Base-by-base conservation (phyloP, 2,797 vertebrate species). In the Orientallactaga sibirica region DNA sequence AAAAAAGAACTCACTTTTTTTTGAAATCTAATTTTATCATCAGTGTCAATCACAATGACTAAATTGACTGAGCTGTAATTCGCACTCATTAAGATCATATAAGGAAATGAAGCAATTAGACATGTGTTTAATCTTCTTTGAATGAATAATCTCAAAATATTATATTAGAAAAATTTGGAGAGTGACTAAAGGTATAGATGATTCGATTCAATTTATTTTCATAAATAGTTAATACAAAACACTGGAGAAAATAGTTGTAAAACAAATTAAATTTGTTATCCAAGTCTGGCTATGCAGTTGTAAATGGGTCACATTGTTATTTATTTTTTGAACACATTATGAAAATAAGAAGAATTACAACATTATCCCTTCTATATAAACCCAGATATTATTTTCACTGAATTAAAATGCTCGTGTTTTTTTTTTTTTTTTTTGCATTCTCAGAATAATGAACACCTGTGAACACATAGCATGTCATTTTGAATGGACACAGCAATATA, bases 61-160 rank as follows among this genome's bases (percentile, higher is more conserved):
- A 92, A 94, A 75, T 66, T 80, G 52, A 84, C 27, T 79, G 43
- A 89, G 33, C 88, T 95, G 61, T 74, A 86, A 92, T 80, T 87
- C 41, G 52, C 25, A 92, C 52, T 94, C 37, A 86, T 95, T 93
- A 96, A 94, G 25, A 93, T 80, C 33, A 76, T 75, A 62, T 55
- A 84, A 94, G 88, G 82, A 96, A 93, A 80, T 85, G 74, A 96
- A 89, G 43, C 64, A 92, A 94, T 95, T 96, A 93, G 58, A 81
- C n/a, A 88, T 77, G 52, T 81, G 77, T 88, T 94, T 77, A 97
- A 62, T 95, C 85, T 86, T 70, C 80, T 66, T 92, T 92, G 25
- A 96, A 86, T 94, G 68, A 87, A 94, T 87, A 11, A 33, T 86
- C 37, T 97, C 84, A 93, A 76, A 86, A 92, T 85, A 94, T 93